Conservation (phyloP, 2,888 invertebrate genomes). For the Drosophila nr. medialis region DNA sequence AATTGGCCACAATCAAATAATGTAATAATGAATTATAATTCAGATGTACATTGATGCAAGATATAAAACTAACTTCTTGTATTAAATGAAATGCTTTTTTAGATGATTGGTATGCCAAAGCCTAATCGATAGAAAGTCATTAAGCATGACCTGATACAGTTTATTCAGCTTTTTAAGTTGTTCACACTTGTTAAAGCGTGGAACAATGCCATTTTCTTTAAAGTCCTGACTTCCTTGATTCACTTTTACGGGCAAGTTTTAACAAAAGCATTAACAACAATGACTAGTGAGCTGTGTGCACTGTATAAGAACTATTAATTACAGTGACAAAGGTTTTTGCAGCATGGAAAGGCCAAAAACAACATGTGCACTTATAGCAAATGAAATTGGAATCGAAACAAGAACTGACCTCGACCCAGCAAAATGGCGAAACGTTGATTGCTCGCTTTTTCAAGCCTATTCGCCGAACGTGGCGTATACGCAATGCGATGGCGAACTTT, state of each 20-base stretch:
- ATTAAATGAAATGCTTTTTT: background rate
- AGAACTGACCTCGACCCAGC: conserved; percentile 48
- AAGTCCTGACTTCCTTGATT: conserved; percentile 24
- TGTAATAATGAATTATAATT: background rate
- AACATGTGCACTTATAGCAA: conserved; percentile 31
- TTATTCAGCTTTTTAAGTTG: conserved; percentile 5
- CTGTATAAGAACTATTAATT: conserved; percentile 51
- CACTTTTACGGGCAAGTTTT: conserved; percentile 1
- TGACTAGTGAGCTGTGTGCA: background rate
- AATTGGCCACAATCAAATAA: background rate
- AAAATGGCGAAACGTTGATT: conserved; percentile 43
- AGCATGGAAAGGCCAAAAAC: conserved; percentile 11
- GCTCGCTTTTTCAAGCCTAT: conserved; percentile 36
- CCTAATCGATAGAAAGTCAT: background rate
- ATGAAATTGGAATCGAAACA: conserved; percentile 51
- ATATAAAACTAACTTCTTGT: background rate
- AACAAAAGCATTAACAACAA: background rate
- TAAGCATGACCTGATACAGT: background rate
- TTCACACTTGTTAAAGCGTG: conserved; percentile 6
- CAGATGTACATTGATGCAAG: too few species aligned
- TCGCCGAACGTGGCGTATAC: conserved; percentile 62
- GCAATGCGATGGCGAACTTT: conserved; percentile 59
- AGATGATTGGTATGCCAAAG: background rate
- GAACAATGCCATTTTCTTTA: conserved; percentile 28
- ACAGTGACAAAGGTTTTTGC: conserved; percentile 26